Evolutionary conservation across 2,113 vertebrate species (phyloP).

Genomic region (Ceuthmochares aereus): DNA sequence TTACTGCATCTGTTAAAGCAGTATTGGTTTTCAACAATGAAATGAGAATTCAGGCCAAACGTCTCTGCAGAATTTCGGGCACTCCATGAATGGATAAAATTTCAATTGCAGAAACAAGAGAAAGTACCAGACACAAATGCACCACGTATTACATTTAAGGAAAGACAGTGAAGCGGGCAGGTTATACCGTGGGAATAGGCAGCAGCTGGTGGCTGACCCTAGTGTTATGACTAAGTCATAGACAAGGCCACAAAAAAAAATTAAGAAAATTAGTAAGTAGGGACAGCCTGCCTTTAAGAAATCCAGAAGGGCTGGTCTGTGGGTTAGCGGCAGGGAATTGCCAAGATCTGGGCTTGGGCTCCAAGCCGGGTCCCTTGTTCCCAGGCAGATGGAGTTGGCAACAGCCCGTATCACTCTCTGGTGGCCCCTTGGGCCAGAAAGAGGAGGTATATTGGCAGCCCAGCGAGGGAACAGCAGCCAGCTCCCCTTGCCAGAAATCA

Average conservation of each 20-base stretch:
- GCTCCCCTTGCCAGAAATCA: not conserved
- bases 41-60: conserved; percentile 57
- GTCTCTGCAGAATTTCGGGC: conserved; percentile 67
- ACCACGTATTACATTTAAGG: conserved; percentile 31
- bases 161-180: conserved; percentile 22
- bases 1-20: conserved; percentile 69
- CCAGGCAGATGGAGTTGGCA: conserved; percentile 31
- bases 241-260: conserved; percentile 13
- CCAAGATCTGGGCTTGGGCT: not conserved
- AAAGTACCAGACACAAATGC: conserved; percentile 55
- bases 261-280: not conserved
- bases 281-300: not conserved
- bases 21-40: conserved; percentile 61
- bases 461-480: not conserved
- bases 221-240: not conserved
- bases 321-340: not conserved
- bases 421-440: not conserved
- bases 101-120: conserved; percentile 65
- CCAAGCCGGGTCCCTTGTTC: not conserved
- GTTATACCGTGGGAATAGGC: conserved; percentile 68
- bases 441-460: conserved; percentile 35
- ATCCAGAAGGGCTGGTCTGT: not conserved
- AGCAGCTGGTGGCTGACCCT: conserved; percentile 51
- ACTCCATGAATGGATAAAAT: conserved; percentile 43
- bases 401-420: not conserved